These are phyloP conservation scores for Timema podura DNA, from an alignment of 2,888 invertebrate species.

Conservation along the genomic window DNA sequence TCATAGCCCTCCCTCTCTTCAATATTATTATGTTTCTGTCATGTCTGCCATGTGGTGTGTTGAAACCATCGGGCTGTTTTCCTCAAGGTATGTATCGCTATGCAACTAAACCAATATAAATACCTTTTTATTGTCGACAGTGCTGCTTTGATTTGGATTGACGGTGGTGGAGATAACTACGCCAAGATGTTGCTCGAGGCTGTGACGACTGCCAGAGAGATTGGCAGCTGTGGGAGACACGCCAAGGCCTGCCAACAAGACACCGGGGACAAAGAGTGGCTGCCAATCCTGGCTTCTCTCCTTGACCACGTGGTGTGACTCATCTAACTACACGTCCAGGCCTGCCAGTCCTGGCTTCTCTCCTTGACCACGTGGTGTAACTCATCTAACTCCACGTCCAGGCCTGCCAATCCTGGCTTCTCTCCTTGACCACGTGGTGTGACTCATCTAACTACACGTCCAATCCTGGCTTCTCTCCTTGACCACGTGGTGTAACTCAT, in stretches of 20 bases:
- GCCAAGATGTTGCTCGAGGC: constrained; percentile 15
- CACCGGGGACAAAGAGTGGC: constrained; percentile 15
- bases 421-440: constrained; percentile 18
- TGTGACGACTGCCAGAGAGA: constrained; percentile 11
- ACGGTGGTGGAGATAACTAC: constrained; percentile 12
- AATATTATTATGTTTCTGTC: too few relatives aligned
- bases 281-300: constrained; percentile 23
- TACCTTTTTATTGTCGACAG: constrained; percentile 4
- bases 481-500: too few relatives aligned
- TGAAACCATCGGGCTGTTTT: too few relatives aligned
- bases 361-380: too few relatives aligned
- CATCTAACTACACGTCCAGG: too few relatives aligned
- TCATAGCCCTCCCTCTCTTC: too few relatives aligned
- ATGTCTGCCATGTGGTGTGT: too few relatives aligned
- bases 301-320: constrained; percentile 18
- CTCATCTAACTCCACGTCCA: constrained; percentile 3
- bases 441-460: too few relatives aligned
- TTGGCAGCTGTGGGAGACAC: constrained; percentile 12
- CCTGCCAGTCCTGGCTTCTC: too few relatives aligned
- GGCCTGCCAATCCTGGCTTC: constrained; percentile 21
- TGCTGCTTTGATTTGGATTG: constrained; percentile 17
- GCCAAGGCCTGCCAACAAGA: constrained; percentile 21
- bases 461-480: too few relatives aligned
- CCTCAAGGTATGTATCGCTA: too few relatives aligned
- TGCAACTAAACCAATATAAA: too few relatives aligned